Evolutionary conservation across 2,113 vertebrate genomes (phyloP).

Genomic region (Xenus cinereus): DNA sequence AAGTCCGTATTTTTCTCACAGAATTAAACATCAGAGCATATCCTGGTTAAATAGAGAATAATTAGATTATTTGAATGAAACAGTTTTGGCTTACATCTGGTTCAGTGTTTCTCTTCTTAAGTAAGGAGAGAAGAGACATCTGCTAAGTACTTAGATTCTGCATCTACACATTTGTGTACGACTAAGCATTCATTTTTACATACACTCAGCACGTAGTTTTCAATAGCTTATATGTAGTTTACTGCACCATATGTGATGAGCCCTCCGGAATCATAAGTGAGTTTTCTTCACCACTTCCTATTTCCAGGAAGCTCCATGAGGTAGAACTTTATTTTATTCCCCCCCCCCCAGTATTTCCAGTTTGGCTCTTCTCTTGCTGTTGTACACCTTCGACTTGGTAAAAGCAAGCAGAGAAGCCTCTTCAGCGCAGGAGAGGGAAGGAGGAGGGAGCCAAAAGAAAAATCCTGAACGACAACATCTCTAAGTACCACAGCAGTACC

Average conservation of each 20-base stretch:
- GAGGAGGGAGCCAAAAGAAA: neutral
- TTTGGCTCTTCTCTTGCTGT: neutral
- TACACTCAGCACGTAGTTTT: neutral
- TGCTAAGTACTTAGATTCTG: neutral
- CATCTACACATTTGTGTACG: neutral
- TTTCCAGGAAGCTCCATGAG: neutral
- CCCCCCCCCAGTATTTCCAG: neutral
- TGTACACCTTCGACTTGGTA: neutral
- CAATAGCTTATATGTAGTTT: neutral
- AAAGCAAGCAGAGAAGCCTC: neutral
- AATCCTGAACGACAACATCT: conserved; percentile 9
- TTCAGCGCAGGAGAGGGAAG: neutral
- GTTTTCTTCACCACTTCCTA: neutral
- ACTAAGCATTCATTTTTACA: neutral
- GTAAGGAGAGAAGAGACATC: neutral
- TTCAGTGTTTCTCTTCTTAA: conserved; percentile 14
- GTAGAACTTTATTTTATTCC: neutral
- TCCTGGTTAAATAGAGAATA: neutral
- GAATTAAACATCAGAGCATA: neutral
- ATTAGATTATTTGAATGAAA: neutral
- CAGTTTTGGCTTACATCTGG: neutral
- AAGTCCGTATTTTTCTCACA: neutral
- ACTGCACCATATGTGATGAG: neutral
- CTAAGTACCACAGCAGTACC: conserved; percentile 22
- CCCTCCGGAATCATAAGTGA: neutral